Base-by-base conservation (phyloP, 2,113 vertebrate species). In the Mus pahari region DNA sequence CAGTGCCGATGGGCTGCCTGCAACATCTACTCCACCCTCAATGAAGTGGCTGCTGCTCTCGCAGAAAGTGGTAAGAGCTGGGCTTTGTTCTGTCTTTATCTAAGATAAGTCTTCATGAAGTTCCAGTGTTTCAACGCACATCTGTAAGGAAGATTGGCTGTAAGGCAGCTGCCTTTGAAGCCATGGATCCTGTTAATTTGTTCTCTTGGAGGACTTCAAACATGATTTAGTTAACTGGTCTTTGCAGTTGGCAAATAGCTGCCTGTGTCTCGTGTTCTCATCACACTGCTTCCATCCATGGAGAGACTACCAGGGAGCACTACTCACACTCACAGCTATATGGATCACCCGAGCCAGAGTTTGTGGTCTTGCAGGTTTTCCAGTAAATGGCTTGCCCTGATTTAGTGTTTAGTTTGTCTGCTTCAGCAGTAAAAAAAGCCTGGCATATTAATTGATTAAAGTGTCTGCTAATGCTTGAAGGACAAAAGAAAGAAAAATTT, bases 11-110 rank as follows among this genome's bases (percentile, higher is more conserved):
- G 99, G 99, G 99, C 99, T 0, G 99, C 99, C 36, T 99, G 99
- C 97, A 99, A 99, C 98, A 99, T 99, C 98, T 99, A 99, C 98
- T 99, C 99, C 75, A 99, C 99, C 50, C 99, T 99, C 55, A 99
- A 99, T 0, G 99, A 99, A 94, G 99, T 99, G 97, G 99, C 99
- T 24, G 99, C 99, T 36, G 99, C 99, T 79, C 98, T 99, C 42
- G 99, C 99, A 1, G 99, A 99, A 98, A 99, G 98, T 74, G 99
- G 99, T 99, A 98, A 98, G 99, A 20, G 31, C 45, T 77, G 1
- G 60, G 55, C 0, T 6, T 26, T 26, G 0, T 71, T 53, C 11
- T 78, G 60, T 5, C 58, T 96, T 74, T 3, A n/a, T 0, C 24
- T 94, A 70, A 96, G 77, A 17, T 62, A 50, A 24, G 20, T 91